These are phyloP conservation scores for Merodon equestris DNA, from an alignment of 2,888 invertebrate species.

Conservation along the genomic window DNA sequence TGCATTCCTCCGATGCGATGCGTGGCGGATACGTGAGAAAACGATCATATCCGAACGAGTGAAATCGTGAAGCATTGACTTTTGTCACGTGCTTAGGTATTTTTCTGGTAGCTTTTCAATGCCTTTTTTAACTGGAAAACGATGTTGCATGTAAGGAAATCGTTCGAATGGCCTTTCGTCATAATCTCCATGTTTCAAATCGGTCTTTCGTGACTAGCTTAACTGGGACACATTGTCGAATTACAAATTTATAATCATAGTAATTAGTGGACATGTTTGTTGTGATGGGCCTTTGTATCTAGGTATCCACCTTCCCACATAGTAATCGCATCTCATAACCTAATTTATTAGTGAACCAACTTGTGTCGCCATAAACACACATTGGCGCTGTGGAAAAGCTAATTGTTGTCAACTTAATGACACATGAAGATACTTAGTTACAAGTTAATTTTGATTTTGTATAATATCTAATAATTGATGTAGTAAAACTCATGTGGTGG, in stretches of 20 bases:
- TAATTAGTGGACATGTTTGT: slow-evolving; percentile 22
- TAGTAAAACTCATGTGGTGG: slow-evolving; percentile 19
- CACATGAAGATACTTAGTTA: slow-evolving; percentile 20
- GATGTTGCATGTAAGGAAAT: slow-evolving; percentile 13
- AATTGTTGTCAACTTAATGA: slow-evolving; percentile 24
- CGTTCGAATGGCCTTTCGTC: slow-evolving; percentile 24
- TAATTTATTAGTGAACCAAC: slow-evolving; percentile 4
- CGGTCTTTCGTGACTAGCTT: background rate
- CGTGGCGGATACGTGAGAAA: slow-evolving; percentile 34
- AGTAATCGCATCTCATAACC: no score
- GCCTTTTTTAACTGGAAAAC: background rate
- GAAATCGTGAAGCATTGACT: background rate
- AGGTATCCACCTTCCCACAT: no score
- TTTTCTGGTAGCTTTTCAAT: background rate
- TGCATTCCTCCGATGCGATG: slow-evolving; percentile 17
- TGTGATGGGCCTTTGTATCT: background rate
- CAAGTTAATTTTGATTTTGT: no score
- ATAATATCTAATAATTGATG: slow-evolving; percentile 3
- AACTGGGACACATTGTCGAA: slow-evolving; percentile 15
- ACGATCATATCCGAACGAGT: slow-evolving; percentile 4
- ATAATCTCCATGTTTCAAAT: slow-evolving; percentile 10
- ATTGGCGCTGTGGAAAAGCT: slow-evolving; percentile 11
- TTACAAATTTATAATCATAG: slow-evolving; percentile 3
- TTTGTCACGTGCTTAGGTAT: background rate
- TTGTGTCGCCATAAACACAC: slow-evolving; percentile 6